Conservation (phyloP, 2,888 invertebrate species). For the Celastrina argiolus region DNA sequence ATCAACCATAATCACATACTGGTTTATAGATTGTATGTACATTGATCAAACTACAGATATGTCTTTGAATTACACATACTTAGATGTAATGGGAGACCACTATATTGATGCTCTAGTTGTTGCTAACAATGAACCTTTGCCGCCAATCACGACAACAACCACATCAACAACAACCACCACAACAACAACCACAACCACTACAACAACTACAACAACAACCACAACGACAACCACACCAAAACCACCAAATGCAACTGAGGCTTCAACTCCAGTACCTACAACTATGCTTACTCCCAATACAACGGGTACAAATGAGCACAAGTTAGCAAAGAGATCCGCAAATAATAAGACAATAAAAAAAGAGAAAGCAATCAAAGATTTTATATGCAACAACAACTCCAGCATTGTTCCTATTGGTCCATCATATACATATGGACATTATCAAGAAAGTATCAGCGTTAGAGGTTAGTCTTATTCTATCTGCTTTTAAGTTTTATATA, state of each 20-base stretch:
- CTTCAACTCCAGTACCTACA: conserved; percentile 39
- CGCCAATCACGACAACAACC: conserved; percentile 70
- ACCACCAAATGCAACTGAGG: conserved; percentile 39
- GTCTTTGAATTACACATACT: conserved; percentile 80
- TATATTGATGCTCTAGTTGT: conserved; percentile 84
- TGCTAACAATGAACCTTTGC: conserved; percentile 81
- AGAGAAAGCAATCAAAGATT: conserved; percentile 40
- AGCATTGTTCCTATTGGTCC: conserved; percentile 80
- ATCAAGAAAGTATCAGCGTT: conserved; percentile 79
- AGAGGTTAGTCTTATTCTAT: conserved; percentile 76
- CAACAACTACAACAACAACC: conserved; percentile 52
- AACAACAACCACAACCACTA: conserved; percentile 61
- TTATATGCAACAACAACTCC: conserved; percentile 65
- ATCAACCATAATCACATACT: conserved; percentile 80
- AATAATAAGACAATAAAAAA: conserved; percentile 42
- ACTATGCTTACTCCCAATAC: conserved; percentile 42
- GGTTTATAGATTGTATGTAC: conserved; percentile 88
- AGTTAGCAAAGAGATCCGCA: conserved; percentile 43
- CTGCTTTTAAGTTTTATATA: neutral
- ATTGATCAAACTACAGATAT: conserved; percentile 81
- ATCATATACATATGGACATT: conserved; percentile 85
- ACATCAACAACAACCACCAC: conserved; percentile 67
- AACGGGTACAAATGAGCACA: conserved; percentile 39
- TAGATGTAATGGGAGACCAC: conserved; percentile 77
- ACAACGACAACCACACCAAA: conserved; percentile 31